Evolutionary conservation across 2,888 invertebrate genomes (phyloP), one percentile per base, ranked within the genome.

Genomic region (Perithous albicinctus): DNA sequence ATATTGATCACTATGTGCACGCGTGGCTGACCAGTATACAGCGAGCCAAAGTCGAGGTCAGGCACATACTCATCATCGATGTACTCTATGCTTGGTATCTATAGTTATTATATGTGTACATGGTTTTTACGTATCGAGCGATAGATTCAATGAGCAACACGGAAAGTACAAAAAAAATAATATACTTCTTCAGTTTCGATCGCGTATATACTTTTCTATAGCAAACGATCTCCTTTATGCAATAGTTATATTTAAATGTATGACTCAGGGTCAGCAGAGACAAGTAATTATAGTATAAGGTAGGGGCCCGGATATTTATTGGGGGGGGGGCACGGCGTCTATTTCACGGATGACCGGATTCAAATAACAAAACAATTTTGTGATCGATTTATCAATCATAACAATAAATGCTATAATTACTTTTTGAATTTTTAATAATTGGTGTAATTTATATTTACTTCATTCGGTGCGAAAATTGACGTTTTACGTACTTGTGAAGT

Each of bases 11-110:
- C 63, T 41, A 59, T 73, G 70, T 75, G 59, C 64, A 72, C 75
- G 70, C 63, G 77, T 64, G 73, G 78, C 77, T 66, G 80, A 66
- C 74, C 75, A 32, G n/a, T 20, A 64, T n/a, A 64, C 67, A 63
- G 35, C 75, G 78, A 73, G 74, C 77, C 77, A 72, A 70, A 80
- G 86, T 74, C 78, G 70, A 86, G 84, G 84, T 86, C 84, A 78
- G 51, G 15, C 41, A 73, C 72, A 79, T 76, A 72, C 67, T 35
- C 66, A 51, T 54, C 20, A 64, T 74, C 51, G 64, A 64, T 56
- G 26, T 54, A 54, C 67, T n/a, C n/a, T 18, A 23, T 64, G 54
- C 10, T n/a, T 18, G 2, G 6, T 46, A 43, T 63, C 41, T 54
- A 54, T 64, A 29, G 75, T 56, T 18, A 54, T 54, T 38, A 18